phyloP scores from a whole-genome alignment of 2,797 vertebrate genomes.

The Phrynocephalus forsythii region DNA sequence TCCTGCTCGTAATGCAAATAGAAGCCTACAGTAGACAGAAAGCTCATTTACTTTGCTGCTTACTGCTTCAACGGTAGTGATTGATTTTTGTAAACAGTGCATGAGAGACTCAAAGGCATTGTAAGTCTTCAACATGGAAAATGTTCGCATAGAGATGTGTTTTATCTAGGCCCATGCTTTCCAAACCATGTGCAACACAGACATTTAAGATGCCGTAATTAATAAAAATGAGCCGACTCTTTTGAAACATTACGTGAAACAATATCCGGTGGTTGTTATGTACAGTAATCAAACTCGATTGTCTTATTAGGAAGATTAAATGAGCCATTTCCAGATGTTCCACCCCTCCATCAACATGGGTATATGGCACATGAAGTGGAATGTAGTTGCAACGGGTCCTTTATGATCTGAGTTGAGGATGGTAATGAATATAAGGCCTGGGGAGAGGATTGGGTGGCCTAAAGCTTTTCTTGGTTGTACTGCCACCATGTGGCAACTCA shows the following conservation, averaged over 20 bases:
- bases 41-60: neutral
- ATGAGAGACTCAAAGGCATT: neutral
- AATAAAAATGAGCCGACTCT: neutral
- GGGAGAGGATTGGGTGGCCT: neutral
- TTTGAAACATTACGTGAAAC: neutral
- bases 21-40: neutral
- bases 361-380: neutral
- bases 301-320: neutral
- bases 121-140: neutral
- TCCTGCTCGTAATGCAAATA: neutral
- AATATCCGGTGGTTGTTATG: neutral
- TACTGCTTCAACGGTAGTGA: neutral
- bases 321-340: neutral
- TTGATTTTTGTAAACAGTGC: neutral
- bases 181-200: constrained; percentile 3
- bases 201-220: neutral
- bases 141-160: neutral
- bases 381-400: neutral
- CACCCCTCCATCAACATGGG: neutral
- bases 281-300: neutral
- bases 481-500: neutral
- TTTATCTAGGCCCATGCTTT: constrained; percentile 4
- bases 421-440: neutral
- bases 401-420: neutral
- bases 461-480: neutral